phyloP scores from a whole-genome alignment of 2,888 invertebrate genomes.

The Protodeltote pygarga region DNA sequence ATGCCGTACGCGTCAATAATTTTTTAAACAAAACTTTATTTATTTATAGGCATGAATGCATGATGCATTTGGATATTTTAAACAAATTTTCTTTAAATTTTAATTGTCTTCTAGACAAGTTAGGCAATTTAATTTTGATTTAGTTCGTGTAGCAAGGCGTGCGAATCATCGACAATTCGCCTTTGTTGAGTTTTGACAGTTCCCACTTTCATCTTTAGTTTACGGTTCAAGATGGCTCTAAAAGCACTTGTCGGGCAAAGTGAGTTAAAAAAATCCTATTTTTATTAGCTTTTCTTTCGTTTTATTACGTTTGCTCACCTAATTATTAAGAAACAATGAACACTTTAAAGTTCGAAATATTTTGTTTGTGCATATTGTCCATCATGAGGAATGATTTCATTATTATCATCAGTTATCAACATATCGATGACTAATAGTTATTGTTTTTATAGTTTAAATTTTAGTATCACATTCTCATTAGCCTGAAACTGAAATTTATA shows the following conservation, averaged over 20 bases:
- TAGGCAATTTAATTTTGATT: too few relatives aligned
- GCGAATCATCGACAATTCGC: conserved; percentile 8
- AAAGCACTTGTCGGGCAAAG: conserved; percentile 95
- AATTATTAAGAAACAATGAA: background rate
- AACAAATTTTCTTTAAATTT: too few relatives aligned
- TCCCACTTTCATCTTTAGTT: conserved; percentile 59
- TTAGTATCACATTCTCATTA: conserved; percentile 19
- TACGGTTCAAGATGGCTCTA: conserved; percentile 91
- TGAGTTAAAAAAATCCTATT: conserved; percentile 86
- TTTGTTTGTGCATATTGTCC: background rate
- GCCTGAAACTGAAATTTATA: background rate
- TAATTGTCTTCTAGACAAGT: too few relatives aligned
- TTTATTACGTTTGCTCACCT: background rate
- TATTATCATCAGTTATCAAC: conserved; percentile 36
- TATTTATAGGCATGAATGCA: too few relatives aligned
- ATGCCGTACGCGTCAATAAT: too few relatives aligned
- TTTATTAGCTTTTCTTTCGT: conserved; percentile 14
- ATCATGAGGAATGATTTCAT: conserved; percentile 10
- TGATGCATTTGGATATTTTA: too few relatives aligned
- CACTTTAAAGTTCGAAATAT: background rate
- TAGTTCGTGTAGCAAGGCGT: conserved; percentile 13
- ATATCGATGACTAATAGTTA: conserved; percentile 66
- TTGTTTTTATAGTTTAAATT: conserved; percentile 30
- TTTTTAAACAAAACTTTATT: too few relatives aligned
- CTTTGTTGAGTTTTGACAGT: conserved; percentile 25